Evolutionary conservation across 2,888 invertebrate species (phyloP).

Genomic region (Caradrina kadenii): DNA sequence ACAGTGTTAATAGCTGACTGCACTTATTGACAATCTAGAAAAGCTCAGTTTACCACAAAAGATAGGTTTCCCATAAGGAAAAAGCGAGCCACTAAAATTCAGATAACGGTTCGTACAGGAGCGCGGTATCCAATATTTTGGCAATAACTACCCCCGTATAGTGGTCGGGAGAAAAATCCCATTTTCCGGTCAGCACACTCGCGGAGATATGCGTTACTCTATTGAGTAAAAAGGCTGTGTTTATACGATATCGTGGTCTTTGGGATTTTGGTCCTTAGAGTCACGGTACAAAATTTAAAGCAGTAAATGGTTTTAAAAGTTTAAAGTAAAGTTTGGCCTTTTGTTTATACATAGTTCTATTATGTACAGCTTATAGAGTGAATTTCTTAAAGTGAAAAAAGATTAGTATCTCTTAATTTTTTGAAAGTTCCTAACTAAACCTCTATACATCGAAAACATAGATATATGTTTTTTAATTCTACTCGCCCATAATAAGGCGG

Average conservation of each 20-base stretch:
- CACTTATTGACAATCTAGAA: not conserved
- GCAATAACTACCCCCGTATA: constrained; percentile 57
- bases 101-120: constrained; percentile 42
- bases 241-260: constrained; percentile 16
- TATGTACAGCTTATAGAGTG: too few relatives aligned
- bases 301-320: not conserved
- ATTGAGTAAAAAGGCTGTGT: constrained; percentile 57
- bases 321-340: not conserved
- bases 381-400: too few relatives aligned
- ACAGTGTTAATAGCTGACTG: not conserved
- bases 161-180: constrained; percentile 69
- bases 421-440: too few relatives aligned
- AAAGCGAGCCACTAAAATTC: constrained; percentile 49
- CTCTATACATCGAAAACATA: not conserved
- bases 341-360: too few relatives aligned
- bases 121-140: constrained; percentile 62
- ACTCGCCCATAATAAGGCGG: not conserved
- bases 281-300: not conserved
- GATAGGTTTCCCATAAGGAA: constrained; percentile 5
- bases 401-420: too few relatives aligned
- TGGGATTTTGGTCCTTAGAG: not conserved
- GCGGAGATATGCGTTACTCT: constrained; percentile 76
- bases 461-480: not conserved
- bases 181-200: constrained; percentile 80
- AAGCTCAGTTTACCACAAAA: not conserved